Percentiles rank a stretch among this genome's conserved stretches.
These are phyloP conservation scores for Coptotermes formosanus DNA, from an alignment of 1,140 invertebrate species.

Conservation along the genomic window DNA sequence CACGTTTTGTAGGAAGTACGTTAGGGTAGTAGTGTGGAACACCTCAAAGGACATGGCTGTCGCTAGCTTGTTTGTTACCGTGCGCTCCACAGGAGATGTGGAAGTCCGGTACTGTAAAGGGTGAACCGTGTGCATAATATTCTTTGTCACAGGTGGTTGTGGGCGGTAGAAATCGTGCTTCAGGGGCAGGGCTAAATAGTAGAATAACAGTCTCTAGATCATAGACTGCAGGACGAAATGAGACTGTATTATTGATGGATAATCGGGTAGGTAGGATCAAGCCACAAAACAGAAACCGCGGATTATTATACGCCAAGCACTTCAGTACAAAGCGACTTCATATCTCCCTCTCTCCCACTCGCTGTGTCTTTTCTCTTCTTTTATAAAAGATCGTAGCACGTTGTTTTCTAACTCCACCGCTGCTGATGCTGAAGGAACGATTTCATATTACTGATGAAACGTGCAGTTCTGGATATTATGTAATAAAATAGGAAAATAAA, in stretches of 20 bases:
- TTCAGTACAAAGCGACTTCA: neutral
- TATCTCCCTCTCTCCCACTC: neutral
- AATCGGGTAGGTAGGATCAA: neutral
- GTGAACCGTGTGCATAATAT: neutral
- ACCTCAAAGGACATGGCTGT: too few relatives aligned
- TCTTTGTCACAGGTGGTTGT: constrained; percentile 3
- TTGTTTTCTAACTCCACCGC: neutral
- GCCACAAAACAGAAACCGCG: neutral
- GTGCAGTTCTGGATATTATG: neutral
- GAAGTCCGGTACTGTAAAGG: neutral
- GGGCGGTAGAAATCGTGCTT: neutral
- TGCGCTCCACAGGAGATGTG: neutral
- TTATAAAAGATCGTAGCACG: neutral
- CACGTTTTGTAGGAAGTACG: too few relatives aligned
- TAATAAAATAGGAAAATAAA: neutral
- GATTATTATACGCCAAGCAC: neutral
- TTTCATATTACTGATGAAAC: neutral
- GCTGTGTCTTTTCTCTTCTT: neutral
- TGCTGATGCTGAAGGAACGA: neutral
- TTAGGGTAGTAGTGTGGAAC: too few relatives aligned
- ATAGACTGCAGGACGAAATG: neutral
- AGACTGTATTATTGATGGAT: constrained; percentile 12
- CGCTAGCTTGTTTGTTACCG: neutral
- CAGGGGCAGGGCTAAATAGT: neutral
- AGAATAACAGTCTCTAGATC: neutral